phyloP scores from a whole-genome alignment of 2,888 invertebrate genomes.

The Eilema griseolum region DNA sequence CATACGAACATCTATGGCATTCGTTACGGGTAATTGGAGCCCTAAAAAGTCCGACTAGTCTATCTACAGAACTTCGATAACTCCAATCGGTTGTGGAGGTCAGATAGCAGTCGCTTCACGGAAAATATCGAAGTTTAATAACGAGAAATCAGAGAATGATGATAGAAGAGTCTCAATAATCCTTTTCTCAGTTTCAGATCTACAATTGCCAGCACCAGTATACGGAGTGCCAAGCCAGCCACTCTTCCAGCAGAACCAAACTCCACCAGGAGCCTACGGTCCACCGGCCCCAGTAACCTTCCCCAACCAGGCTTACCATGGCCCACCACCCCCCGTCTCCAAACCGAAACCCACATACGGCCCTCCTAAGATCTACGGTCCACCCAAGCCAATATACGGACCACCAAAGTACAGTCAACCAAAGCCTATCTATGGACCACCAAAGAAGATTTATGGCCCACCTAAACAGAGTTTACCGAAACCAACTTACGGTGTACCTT shows the following conservation, averaged over 20 bases:
- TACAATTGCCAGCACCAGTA: constrained; percentile 83
- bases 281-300: constrained; percentile 82
- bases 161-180: too few species aligned
- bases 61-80: too few species aligned
- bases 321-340: constrained; percentile 82
- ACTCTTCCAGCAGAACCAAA: constrained; percentile 56
- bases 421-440: constrained; percentile 76
- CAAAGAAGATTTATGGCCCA: constrained; percentile 65
- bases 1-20: too few species aligned
- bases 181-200: constrained; percentile 71
- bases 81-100: too few species aligned
- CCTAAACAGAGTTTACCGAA: constrained; percentile 68
- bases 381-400: constrained; percentile 70
- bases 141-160: too few species aligned
- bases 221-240: constrained; percentile 87
- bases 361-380: constrained; percentile 62
- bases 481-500: constrained; percentile 70
- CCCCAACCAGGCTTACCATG: constrained; percentile 77
- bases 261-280: constrained; percentile 80
- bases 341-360: constrained; percentile 71
- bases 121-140: too few species aligned
- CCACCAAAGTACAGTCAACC: constrained; percentile 74
- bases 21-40: too few species aligned
- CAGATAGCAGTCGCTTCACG: too few species aligned
- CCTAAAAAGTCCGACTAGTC: too few species aligned